Percentiles rank a stretch among this genome's conserved stretches.
Evolutionary conservation across 2,113 vertebrate species (phyloP).

Genomic region (Dendropsophus ebraccatus): DNA sequence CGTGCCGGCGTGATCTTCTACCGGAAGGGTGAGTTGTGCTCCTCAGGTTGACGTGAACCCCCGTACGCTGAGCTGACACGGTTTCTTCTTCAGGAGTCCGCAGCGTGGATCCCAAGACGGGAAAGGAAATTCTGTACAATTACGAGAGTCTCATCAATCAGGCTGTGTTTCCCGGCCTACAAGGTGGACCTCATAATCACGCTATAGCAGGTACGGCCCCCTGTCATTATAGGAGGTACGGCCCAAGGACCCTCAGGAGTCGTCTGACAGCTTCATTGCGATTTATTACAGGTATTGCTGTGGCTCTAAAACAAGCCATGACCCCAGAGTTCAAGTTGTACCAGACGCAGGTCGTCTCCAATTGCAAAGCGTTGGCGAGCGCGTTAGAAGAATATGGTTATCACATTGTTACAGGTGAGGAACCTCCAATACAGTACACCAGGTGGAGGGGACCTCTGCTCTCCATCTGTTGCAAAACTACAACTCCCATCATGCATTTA

Average conservation of each 20-base stretch:
- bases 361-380: slow-evolving; percentile 80
- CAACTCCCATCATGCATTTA: too few species aligned
- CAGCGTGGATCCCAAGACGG: slow-evolving; percentile 86
- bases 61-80: not conserved
- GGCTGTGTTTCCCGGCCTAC: slow-evolving; percentile 93
- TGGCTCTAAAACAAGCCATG: slow-evolving; percentile 90
- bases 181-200: slow-evolving; percentile 96
- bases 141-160: slow-evolving; percentile 92
- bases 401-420: slow-evolving; percentile 86
- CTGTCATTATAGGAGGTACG: too few species aligned
- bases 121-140: slow-evolving; percentile 88
- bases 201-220: slow-evolving; percentile 87
- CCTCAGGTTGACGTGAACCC: too few species aligned
- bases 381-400: slow-evolving; percentile 83
- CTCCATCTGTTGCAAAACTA: too few species aligned
- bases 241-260: not conserved
- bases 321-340: slow-evolving; percentile 89
- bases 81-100: slow-evolving; percentile 75
- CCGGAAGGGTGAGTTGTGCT: slow-evolving; percentile 80
- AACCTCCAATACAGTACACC: not conserved
- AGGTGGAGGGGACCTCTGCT: too few species aligned
- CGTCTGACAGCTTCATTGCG: not conserved
- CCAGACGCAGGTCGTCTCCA: slow-evolving; percentile 87
- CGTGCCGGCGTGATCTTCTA: slow-evolving; percentile 93
- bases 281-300: slow-evolving; percentile 81